Evolutionary conservation across 2,888 invertebrate genomes (phyloP).

Genomic region (Dynastes grantii): DNA sequence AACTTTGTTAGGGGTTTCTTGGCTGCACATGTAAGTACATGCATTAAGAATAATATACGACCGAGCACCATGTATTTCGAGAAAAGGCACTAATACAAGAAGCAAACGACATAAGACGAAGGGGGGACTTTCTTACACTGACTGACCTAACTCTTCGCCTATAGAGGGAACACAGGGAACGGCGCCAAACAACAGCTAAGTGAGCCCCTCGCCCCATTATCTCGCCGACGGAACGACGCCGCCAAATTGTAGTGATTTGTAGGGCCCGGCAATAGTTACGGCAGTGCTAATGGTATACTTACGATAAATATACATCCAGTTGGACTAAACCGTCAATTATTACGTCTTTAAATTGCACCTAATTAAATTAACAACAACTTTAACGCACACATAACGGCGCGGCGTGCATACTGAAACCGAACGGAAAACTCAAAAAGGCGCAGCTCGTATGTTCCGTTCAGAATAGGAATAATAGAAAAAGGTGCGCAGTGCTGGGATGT

Average conservation of each 20-base stretch:
- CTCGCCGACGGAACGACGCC: slow-evolving; percentile 67
- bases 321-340: slow-evolving; percentile 65
- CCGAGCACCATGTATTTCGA: neutral
- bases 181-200: slow-evolving; percentile 59
- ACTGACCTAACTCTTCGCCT: slow-evolving; percentile 17
- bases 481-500: neutral
- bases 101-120: slow-evolving; percentile 21
- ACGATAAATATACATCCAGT: slow-evolving; percentile 67
- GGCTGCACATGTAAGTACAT: slow-evolving; percentile 3
- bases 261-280: slow-evolving; percentile 63
- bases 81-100: slow-evolving; percentile 11
- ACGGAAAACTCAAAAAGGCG: slow-evolving; percentile 17
- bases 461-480: slow-evolving; percentile 9
- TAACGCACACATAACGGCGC: slow-evolving; percentile 47
- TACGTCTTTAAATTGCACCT: slow-evolving; percentile 67
- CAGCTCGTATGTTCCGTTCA: neutral
- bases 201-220: slow-evolving; percentile 60
- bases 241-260: slow-evolving; percentile 69
- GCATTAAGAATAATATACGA: neutral
- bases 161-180: slow-evolving; percentile 21
- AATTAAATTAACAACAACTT: slow-evolving; percentile 66
- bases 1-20: neutral
- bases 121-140: slow-evolving; percentile 9
- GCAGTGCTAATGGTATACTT: slow-evolving; percentile 69
- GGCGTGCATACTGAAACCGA: slow-evolving; percentile 1